These are phyloP conservation scores for Baccha elongata DNA, from an alignment of 2,888 invertebrate species.

Conservation along the genomic window DNA sequence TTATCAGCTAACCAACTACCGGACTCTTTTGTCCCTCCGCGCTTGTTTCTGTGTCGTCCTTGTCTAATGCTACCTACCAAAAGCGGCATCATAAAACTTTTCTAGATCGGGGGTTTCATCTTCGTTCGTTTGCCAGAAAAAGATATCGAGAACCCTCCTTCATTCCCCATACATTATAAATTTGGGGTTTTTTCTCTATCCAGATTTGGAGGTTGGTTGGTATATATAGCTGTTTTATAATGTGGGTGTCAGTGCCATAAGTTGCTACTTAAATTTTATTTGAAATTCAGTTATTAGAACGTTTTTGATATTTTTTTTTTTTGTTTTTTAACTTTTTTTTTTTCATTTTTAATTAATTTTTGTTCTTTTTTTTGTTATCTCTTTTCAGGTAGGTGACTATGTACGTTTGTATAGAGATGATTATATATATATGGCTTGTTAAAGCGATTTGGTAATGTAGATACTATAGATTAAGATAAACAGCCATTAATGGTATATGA, in stretches of 20 bases:
- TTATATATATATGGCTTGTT: conserved; percentile 11
- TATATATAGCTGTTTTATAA: conserved; percentile 22
- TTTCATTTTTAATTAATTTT: conserved; percentile 41
- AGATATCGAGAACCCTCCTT: neutral
- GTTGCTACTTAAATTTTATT: conserved; percentile 37
- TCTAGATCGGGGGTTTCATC: conserved; percentile 27
- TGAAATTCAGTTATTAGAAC: neutral
- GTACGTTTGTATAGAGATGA: conserved; percentile 76
- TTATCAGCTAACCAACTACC: conserved; percentile 43
- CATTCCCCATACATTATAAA: neutral
- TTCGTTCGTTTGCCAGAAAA: neutral
- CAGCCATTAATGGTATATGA: too few relatives aligned
- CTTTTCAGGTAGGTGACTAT: conserved; percentile 82
- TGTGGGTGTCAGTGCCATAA: conserved; percentile 53
- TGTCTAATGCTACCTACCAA: conserved; percentile 1
- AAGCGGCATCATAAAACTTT: conserved; percentile 36
- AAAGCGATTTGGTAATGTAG: conserved; percentile 62
- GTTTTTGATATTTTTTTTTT: conserved; percentile 26
- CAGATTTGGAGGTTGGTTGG: neutral
- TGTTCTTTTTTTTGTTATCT: conserved; percentile 73
- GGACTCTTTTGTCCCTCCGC: conserved; percentile 27
- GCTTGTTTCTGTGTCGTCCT: conserved; percentile 7
- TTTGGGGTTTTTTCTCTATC: conserved; percentile 7
- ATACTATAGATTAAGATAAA: neutral
- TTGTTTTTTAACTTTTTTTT: conserved; percentile 7